Evolutionary conservation across 2,888 invertebrate genomes (phyloP).

Genomic region (Ophioninae sp.): DNA sequence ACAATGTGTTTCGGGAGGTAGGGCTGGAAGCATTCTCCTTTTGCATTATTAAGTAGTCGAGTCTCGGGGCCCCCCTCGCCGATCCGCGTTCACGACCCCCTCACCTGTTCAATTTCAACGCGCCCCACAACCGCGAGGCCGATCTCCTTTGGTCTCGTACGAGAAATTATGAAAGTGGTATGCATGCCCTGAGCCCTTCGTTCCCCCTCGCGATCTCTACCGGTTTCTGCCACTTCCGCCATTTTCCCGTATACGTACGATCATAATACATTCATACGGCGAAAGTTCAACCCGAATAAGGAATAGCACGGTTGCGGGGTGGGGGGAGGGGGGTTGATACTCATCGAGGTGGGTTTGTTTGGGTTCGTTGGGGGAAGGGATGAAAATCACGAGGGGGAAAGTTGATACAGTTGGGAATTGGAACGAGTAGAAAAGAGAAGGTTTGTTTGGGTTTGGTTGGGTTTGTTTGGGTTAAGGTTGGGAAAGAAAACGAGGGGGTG

Average conservation of each 20-base stretch:
- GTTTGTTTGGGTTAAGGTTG: too few species aligned
- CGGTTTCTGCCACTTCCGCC: not conserved
- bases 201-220: not conserved
- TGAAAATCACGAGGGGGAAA: not conserved
- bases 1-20: conserved; percentile 64
- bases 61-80: conserved; percentile 51
- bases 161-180: conserved; percentile 45
- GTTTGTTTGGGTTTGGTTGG: too few species aligned
- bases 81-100: conserved; percentile 4
- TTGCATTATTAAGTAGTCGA: conserved; percentile 75
- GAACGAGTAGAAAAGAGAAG: not conserved
- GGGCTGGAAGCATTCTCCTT: conserved; percentile 73
- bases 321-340: conserved; percentile 4
- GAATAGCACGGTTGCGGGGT: conserved; percentile 24
- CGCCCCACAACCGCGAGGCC: conserved; percentile 4
- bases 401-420: not conserved
- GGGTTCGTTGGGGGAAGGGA: too few species aligned
- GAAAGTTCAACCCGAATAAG: conserved; percentile 35
- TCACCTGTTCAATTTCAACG: conserved; percentile 48
- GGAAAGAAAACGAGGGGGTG: not conserved
- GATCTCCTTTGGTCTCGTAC: conserved; percentile 30
- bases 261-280: conserved; percentile 31
- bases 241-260: conserved; percentile 29
- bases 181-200: not conserved
- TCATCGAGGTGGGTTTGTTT: not conserved